phyloP scores from a whole-genome alignment of 2,888 invertebrate species.

The Drosophila falleni region DNA sequence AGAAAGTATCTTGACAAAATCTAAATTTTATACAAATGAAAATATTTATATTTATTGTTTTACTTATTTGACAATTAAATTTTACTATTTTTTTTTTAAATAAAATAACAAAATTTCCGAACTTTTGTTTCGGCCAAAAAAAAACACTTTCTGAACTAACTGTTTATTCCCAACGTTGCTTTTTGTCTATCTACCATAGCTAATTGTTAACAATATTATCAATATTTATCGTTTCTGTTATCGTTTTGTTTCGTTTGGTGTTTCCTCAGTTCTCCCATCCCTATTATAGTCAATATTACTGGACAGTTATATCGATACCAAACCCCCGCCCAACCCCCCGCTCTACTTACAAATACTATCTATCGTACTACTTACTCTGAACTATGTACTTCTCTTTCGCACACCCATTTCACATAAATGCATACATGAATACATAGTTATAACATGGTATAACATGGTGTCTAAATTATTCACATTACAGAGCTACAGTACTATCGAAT shows the following conservation, averaged over 20 bases:
- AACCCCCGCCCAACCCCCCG: slow-evolving; percentile 5
- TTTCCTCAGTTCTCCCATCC: background rate
- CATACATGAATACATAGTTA: slow-evolving; percentile 22
- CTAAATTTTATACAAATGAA: too few relatives aligned
- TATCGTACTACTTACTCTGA: slow-evolving; percentile 28
- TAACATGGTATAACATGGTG: slow-evolving; percentile 20
- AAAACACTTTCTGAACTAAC: too few relatives aligned
- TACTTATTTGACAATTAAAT: too few relatives aligned
- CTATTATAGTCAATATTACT: slow-evolving; percentile 18
- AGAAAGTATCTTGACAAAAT: too few relatives aligned
- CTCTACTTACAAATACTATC: slow-evolving; percentile 20
- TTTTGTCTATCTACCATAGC: background rate
- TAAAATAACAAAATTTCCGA: too few relatives aligned
- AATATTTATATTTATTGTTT: too few relatives aligned
- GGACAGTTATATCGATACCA: slow-evolving; percentile 30
- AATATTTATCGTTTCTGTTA: slow-evolving; percentile 9
- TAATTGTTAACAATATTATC: background rate
- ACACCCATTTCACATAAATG: slow-evolving; percentile 15
- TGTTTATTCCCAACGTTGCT: background rate
- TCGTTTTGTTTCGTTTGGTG: slow-evolving; percentile 15
- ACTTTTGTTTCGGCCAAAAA: too few relatives aligned
- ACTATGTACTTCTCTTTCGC: slow-evolving; percentile 21
- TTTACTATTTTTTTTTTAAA: too few relatives aligned
- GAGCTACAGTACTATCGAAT: slow-evolving; percentile 1
- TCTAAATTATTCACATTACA: slow-evolving; percentile 13